Base-by-base conservation (phyloP, 2,797 vertebrate genomes). In the Amphiprion clarkii region DNA sequence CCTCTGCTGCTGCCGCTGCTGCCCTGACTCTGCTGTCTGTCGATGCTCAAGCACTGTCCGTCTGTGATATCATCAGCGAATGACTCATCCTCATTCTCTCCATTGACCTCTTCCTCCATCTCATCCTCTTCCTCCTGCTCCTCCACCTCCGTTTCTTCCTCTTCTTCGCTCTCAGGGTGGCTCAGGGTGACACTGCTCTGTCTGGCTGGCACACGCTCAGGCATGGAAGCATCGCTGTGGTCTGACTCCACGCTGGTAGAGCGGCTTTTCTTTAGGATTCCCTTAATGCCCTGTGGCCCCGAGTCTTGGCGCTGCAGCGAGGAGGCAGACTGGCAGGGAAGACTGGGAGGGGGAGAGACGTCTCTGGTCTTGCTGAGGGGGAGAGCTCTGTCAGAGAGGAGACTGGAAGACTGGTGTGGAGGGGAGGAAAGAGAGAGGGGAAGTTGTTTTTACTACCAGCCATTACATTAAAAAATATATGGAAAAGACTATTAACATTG, bases 181-280 rank as follows among this genome's bases (percentile, higher is more conserved):
- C 87, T 89, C 29, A 91, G 86, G 25, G 87, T 82, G 71, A 93
- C 25, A n/a, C 86, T 91, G 87, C 76, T 87, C 55, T 87, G 90
- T 42, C 87, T 58, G 59, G 67, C 74, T 12, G 66, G 49, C 3
- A 29, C 2, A 2, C 39, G 72, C 10, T 88, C 90, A 1, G 85
- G 56, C 1, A 62, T 21, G 0, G 80, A 83, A 33, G 61, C 52
- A 19, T 95, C 93, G 1, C 88, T 89, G 19, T 89, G 84, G 72
- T 95, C 94, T 0, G 91, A 88, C 61, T 95, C 94, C 36, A 93
- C 73, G 54, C 93, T 94, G 44, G 93, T 92, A 65, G 94, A 94
- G 67, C 90, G 92, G 85, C 91, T 92, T 73, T 95, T 95, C 87
- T 96, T 96, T 54, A 96, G 87, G 87, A 95, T 95, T 75, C 95